Base-by-base conservation (phyloP, 2,888 invertebrate genomes). In the Drosophila yooni region DNA sequence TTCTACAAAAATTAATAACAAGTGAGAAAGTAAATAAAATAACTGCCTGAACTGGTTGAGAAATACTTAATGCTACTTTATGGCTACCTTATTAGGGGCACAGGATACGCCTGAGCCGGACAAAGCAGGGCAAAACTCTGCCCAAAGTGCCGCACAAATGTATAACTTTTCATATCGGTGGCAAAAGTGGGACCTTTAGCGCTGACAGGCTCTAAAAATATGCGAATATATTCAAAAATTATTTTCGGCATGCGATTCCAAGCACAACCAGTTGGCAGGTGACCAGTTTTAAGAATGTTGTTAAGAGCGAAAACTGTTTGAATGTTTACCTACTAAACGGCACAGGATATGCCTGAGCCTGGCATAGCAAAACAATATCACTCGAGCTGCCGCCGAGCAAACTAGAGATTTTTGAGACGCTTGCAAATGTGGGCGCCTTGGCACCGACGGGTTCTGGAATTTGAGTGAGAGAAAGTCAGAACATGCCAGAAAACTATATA, bases 91-190 rank as follows among this genome's bases (percentile, higher is more conserved):
- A 95, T 95, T 83, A 94, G 89, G 53, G 96, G 96, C 67, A 95
- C 94, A 60, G 96, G 96, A 94, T 94, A 95, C 52, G 95, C 95
- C 93, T 96, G 96, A 79, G 96, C 96, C 93, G 95, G 95, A 93
- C 96, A 96, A 58, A 95, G 93, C 78, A 96, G 91, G 72, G 94
- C 95, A 91, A 95, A 94, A 91, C 94, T 94, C 88, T 94, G 92
- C 18, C 88, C 89, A 62, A 89, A 89, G 61, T 89, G 58, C 13
- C 92, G 90, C 38, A 90, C 89, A 77, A 94, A 92, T 13, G 93
- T 91, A 76, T 91, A 92, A 65, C 91, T 91, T 65, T 89, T 89
- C 70, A 91, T 81, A 76, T 91, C 91, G 67, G 83, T 83, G 3
- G 92, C 85, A 67, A 91, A 92, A 2, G 91, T 91, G 1, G 92